Evolutionary conservation across 2,888 invertebrate genomes (phyloP), one percentile per base, ranked within the genome.

Genomic region (Hyalella azteca): DNA sequence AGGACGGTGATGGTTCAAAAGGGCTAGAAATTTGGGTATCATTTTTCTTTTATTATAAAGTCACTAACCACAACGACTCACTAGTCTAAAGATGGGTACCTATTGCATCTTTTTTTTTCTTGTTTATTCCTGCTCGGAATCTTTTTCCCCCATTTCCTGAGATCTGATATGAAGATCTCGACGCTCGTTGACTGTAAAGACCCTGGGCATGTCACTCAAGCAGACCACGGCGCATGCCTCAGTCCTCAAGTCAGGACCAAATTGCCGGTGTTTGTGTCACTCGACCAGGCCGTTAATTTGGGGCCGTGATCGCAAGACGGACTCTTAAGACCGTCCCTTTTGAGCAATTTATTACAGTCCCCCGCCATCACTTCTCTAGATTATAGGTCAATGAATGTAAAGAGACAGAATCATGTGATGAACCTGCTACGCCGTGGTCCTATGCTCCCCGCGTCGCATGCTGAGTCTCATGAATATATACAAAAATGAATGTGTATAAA

Each of bases 331-430:
- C 54, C 54, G 54, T 54, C 54, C 54, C 29, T 54, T 54, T 22
- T 54, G 54, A 54, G 13, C 54, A 54, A 54, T 54, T 54, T 54
- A 54, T 54, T 54, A 54, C 54, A 54, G 54, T 26, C 29, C 54
- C 54, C 29, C 26, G 29, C 54, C 54, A 54, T 54, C 54, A 54
- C 54, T 54, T 54, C 26, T 22, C 22, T 13, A 54, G 54, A 54
- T 54, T 54, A 54, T 54, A 54, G 54, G 54, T 54, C 54, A 54
- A 54, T 54, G 54, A 54, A 54, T 54, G 54, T 54, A 54, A 54
- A 54, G 54, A 54, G 54, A 54, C 54, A 29, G 54, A 26, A 22
- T 15, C 54, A n/a, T n/a, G n/a, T n/a, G n/a, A n/a, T n/a, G n/a
- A n/a, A n/a, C n/a, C n/a, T n/a, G n/a, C n/a, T n/a, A n/a, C n/a